Conservation (phyloP, 2,888 invertebrate genomes). For the Embidobia sp. region DNA sequence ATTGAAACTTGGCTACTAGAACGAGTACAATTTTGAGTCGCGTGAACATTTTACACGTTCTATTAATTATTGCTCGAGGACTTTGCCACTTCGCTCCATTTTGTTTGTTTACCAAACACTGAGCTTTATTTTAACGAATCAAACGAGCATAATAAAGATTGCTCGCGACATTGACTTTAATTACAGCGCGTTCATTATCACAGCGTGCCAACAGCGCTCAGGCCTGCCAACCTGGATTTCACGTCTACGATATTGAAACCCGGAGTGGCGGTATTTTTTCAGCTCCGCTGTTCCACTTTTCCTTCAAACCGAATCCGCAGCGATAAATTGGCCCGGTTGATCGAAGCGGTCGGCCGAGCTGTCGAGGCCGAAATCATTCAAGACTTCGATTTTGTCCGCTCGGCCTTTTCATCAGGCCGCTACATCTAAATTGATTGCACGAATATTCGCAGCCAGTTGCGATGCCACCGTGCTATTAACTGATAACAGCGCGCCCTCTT, state of each 20-base stretch:
- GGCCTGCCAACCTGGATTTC: constrained; percentile 53
- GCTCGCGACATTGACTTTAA: constrained; percentile 57
- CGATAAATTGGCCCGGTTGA: constrained; percentile 54
- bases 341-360: constrained; percentile 31
- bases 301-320: constrained; percentile 43
- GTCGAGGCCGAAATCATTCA: constrained; percentile 44
- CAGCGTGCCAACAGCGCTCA: constrained; percentile 21
- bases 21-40: too few relatives aligned
- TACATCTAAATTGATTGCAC: constrained; percentile 64
- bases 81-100: too few relatives aligned
- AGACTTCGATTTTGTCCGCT: constrained; percentile 36
- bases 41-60: too few relatives aligned
- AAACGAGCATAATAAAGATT: constrained; percentile 53
- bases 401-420: constrained; percentile 42
- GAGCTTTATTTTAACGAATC: constrained; percentile 47
- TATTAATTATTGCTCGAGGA: too few relatives aligned
- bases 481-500: constrained; percentile 68
- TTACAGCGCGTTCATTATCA: constrained; percentile 51
- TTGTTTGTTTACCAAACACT: constrained; percentile 20
- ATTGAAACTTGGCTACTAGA: too few relatives aligned
- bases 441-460: constrained; percentile 66
- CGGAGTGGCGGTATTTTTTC: constrained; percentile 59
- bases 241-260: constrained; percentile 51
- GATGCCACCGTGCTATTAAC: constrained; percentile 71
- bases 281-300: constrained; percentile 59